A percentile compares a stretch with the other conserved stretches of the same genome.
phyloP scores from a whole-genome alignment of 1,140 invertebrate genomes.

The Meteorus sp. region DNA sequence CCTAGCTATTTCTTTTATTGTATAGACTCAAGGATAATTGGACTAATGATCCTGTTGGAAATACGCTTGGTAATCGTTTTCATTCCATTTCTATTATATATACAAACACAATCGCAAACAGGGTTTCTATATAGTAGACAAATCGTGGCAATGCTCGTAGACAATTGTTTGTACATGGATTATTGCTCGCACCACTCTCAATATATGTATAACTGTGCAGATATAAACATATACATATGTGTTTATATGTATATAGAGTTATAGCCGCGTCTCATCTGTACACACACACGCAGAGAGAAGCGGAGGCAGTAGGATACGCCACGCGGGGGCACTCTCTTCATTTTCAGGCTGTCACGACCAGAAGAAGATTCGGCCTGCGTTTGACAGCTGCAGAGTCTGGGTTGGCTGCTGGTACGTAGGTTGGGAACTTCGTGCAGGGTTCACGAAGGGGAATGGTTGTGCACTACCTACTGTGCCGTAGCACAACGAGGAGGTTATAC shows the following conservation, averaged over 20 bases:
- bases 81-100: conserved; percentile 13
- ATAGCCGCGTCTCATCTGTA: background rate
- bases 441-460: conserved; percentile 11
- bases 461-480: conserved; percentile 17
- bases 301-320: conserved; percentile 18
- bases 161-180: conserved; percentile 28
- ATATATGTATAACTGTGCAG: conserved; percentile 4
- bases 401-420: conserved; percentile 30
- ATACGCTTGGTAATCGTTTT: conserved; percentile 13
- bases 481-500: conserved; percentile 8
- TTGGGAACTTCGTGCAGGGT: conserved; percentile 27
- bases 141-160: background rate
- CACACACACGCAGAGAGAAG: conserved; percentile 4
- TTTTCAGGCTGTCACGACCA: conserved; percentile 61
- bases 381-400: conserved; percentile 59
- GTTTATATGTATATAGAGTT: background rate
- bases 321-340: conserved; percentile 55
- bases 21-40: conserved; percentile 43
- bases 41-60: conserved; percentile 28
- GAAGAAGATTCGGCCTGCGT: conserved; percentile 60
- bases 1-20: background rate
- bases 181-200: background rate
- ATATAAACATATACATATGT: background rate
- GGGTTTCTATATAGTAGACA: conserved; percentile 3
- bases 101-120: conserved; percentile 12